Conservation (phyloP, 2,797 vertebrate species). For the Geotrypetes seraphini region DNA sequence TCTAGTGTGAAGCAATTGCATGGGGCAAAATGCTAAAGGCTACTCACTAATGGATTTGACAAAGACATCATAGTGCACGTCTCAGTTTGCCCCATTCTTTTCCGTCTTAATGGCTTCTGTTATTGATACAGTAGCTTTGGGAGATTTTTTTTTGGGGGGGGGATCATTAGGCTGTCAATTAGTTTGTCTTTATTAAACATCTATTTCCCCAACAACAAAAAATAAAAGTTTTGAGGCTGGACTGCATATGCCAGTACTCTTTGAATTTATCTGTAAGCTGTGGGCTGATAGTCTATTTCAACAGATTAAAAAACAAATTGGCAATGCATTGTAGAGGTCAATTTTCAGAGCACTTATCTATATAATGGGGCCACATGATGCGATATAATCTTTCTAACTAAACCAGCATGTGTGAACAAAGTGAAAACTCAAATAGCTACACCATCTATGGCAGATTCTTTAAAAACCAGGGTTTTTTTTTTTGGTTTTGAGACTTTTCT, state of each 20-base stretch:
- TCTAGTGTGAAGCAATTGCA: slow-evolving; percentile 14
- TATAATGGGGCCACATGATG: not conserved
- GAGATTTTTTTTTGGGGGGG: not conserved
- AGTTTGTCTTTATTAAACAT: slow-evolving; percentile 15
- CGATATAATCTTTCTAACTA: not conserved
- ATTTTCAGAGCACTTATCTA: not conserved
- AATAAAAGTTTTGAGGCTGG: not conserved
- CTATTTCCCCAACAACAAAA: slow-evolving; percentile 1
- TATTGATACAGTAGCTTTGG: not conserved
- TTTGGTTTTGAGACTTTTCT: no score
- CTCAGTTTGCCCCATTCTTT: no score
- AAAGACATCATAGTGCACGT: no score
- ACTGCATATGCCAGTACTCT: not conserved
- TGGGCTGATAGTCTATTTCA: not conserved
- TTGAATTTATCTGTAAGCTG: not conserved
- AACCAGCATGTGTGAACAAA: not conserved
- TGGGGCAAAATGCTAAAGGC: slow-evolving; percentile 20
- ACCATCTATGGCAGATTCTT: no score
- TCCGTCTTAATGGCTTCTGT: slow-evolving; percentile 7
- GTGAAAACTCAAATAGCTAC: not conserved
- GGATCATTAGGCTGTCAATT: slow-evolving; percentile 11
- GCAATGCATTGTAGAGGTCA: not conserved
- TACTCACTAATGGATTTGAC: slow-evolving; percentile 17
- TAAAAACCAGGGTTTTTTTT: no score
- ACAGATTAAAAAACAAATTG: not conserved